Base-by-base conservation (phyloP, 2,113 vertebrate genomes). In the Copsychus sechellarum region DNA sequence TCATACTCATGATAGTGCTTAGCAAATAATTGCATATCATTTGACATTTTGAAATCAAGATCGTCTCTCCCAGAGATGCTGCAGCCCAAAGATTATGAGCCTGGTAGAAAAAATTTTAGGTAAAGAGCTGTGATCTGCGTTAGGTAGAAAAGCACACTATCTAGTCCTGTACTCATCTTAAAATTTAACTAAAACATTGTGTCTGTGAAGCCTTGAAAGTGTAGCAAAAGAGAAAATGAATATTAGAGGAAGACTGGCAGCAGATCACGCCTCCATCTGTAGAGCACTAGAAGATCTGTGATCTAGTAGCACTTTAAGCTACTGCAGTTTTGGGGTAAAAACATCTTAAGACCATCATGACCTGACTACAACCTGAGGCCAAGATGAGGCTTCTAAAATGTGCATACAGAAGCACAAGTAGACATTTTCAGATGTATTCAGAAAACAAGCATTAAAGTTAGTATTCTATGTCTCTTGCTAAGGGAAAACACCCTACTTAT, bases 31-130 rank as follows among this genome's bases (percentile, higher is more conserved):
- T 83, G 56, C 2, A 0, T 81, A 62, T 86, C 25, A 78, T 89
- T 78, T 92, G 73, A 94, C 73, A 91, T 94, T 96, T 95, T 91
- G 56, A 81, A 92, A 89, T 91, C 33, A 42, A 73, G 51, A 66
- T 64, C 62, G 29, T 86, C 56, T 86, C 34, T 91, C 72, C 73
- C 72, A 78, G 64, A 86, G 72, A 77, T 50, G 16, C 25, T 86
- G 89, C 47, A 73, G 42, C 72, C 77, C 61, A 92, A 81, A 77
- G 23, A 38, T 91, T 91, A 70, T 45, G 33, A 86, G 11, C 34
- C 51, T 62, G 25, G 26, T 45, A 73, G 45, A 54, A 38, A 86
- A 92, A 91, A 66, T 65, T 48, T 50, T 72, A 83, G 67, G n/a
- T 77, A 72, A 77, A 70, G 45, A 80, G 19, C 17, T 89, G 15